Evolutionary conservation across 2,113 vertebrate species (phyloP).

Genomic region (Podocnemis expansa): DNA sequence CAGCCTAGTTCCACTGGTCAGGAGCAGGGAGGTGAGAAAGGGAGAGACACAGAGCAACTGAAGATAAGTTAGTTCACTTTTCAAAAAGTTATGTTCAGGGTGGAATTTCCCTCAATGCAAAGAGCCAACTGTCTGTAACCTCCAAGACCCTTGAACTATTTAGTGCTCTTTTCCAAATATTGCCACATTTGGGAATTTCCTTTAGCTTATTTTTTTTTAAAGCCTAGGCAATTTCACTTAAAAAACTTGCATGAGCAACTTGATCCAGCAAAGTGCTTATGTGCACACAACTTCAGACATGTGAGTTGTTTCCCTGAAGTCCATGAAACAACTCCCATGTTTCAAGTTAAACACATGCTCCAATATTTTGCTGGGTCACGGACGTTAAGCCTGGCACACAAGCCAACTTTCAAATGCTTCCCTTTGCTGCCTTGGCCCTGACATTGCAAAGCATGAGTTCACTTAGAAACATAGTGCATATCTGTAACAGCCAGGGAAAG

Average conservation of each 20-base stretch:
- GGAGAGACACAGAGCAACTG: not conserved
- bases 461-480: not conserved
- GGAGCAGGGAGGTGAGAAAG: not conserved
- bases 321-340: rapidly evolving
- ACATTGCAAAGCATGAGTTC: not conserved
- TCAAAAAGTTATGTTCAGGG: not conserved
- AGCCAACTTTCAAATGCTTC: rapidly evolving
- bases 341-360: not conserved
- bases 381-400: rapidly evolving
- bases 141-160: not conserved
- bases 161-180: not conserved
- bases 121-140: not conserved
- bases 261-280: not conserved
- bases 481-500: not conserved
- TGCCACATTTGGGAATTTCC: not conserved
- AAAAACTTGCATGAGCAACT: not conserved
- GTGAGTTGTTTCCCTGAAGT: not conserved
- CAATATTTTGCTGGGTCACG: not conserved
- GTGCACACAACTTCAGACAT: rapidly evolving
- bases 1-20: not conserved
- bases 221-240: not conserved
- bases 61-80: not conserved
- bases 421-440: rapidly evolving
- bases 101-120: not conserved
- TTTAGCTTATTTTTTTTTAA: not conserved